Evolutionary conservation across 2,888 invertebrate genomes (phyloP).

Genomic region (Dicycla oo): DNA sequence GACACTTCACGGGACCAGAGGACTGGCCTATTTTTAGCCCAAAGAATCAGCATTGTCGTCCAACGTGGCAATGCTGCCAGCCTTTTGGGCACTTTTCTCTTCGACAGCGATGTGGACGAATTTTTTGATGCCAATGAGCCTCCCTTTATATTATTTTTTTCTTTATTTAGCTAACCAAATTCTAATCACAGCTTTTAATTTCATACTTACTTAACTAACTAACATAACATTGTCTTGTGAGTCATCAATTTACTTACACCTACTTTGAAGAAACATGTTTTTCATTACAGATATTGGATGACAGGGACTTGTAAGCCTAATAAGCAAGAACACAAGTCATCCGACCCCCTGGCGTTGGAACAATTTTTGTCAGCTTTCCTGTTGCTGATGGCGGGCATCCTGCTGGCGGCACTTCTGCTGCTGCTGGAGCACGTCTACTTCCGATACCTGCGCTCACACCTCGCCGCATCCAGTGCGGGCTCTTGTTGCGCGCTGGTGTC

Average conservation of each 20-base stretch:
- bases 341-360: slow-evolving; percentile 96
- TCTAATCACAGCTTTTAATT: too few relatives aligned
- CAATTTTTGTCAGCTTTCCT: slow-evolving; percentile 99
- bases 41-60: too few relatives aligned
- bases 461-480: slow-evolving; percentile 96
- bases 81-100: too few relatives aligned
- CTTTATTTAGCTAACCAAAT: too few relatives aligned
- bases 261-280: slow-evolving; percentile 3
- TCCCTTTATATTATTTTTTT: too few relatives aligned
- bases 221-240: not conserved
- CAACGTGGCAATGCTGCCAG: too few relatives aligned
- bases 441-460: slow-evolving; percentile 96
- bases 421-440: slow-evolving; percentile 98
- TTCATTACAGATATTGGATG: slow-evolving; percentile 95
- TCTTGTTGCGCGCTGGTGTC: slow-evolving; percentile 98
- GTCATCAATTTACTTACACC: not conserved
- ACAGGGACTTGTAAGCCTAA: slow-evolving; percentile 98
- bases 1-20: too few relatives aligned
- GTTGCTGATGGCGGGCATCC: slow-evolving; percentile 97
- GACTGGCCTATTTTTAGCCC: too few relatives aligned
- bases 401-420: slow-evolving; percentile 96
- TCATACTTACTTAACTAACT: too few relatives aligned
- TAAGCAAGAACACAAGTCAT: slow-evolving; percentile 97
- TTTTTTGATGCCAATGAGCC: too few relatives aligned
- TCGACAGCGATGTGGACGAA: too few relatives aligned